Base-by-base conservation (phyloP, 2,113 vertebrate species). In the Rutilus rutilus region DNA sequence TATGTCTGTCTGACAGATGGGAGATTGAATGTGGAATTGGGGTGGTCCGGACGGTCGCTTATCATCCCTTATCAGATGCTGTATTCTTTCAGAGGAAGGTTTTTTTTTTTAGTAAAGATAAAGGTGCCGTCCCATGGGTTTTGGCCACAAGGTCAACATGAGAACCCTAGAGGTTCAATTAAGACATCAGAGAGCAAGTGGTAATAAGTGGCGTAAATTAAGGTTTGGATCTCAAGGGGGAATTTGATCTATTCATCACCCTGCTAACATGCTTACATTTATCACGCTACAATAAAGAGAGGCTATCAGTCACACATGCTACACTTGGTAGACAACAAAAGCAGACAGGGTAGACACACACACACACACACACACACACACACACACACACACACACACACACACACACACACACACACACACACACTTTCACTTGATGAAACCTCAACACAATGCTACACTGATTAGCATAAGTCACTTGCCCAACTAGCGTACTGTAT, bases 301-400 rank as follows among this genome's bases (percentile, higher is more conserved):
- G 86, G 88, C 88, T 90, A 93, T 92, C 91, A 90, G 83, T 93
- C 92, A 90, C 91, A 90, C 89, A 91, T 92, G 91, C 89, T 90
- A 85, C 23, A 42, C 69, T 4, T 30, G n/a, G 39, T 25, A 23
- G 57, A 50, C 59, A 75, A 88, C 36, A 62, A 74, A 27, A 42
- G 8, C 42, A 42, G 42, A 42, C 42, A 42, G 42, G 42, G 42
- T 9, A 42, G 42, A 42, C 39, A 73, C 2, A 73, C 69, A 73
- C 69, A 42, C 67, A 30, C 25, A 14, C 10, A n/a, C 21, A 65
- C 64, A 15, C n/a, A 73, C 42, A 21, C 25, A 74, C 50, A 85
- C 25, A 15, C n/a, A 73, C 47, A 21, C 36, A 74, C 50, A 85
- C 42, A 39, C 36, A 39, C 36, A 73, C 1, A 73, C 69, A 15